Evolutionary conservation across 2,113 vertebrate species (phyloP), one percentile per base, ranked within the genome.

Genomic region (Cichladusa arquata): DNA sequence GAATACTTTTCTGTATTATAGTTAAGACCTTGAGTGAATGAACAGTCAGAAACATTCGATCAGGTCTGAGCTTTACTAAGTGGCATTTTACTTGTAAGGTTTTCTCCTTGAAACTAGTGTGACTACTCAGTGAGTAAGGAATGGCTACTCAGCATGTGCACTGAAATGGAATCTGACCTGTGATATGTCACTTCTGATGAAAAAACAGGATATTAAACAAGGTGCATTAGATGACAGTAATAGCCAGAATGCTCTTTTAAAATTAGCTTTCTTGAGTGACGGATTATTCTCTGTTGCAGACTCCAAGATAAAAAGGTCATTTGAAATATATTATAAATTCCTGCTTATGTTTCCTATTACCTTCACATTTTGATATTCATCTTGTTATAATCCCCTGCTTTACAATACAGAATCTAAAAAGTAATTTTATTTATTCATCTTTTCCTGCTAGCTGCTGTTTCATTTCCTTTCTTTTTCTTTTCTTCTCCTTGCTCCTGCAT

Each of bases 161-260:
- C 16, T 87, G 89, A 76, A 96, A 92, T 60, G 48, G 80, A 81
- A 65, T 85, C 77, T 87, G 73, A 81, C 19, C n/a, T n/a, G 34
- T 64, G 33, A 81, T 81, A 42, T 34, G 92, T 81, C 14, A 45
- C 25, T 82, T 92, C 40, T 79, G 36, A 76, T 84, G 65, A 94
- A 94, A 93, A 89, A 78, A 0, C 22, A 74, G 86, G 77, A 53
- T 94, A 91, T 96, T 93, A 95, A 94, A 47, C 25, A 79, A 93
- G 78, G 70, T 81, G 53, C 61, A 91, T 76, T 95, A 91, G 84
- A 88, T 91, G 88, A 88, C n/a, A 79, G 34, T 64, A 89, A 78
- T 81, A 89, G 9, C 19, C 45, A 89, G 45, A 93, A 92, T 76
- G 81, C 54, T 65, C 70, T 87, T 93, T 94, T 67, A 84, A 92